Base-by-base conservation (phyloP, 2,888 invertebrate genomes). In the Chymomyza caudatula region DNA sequence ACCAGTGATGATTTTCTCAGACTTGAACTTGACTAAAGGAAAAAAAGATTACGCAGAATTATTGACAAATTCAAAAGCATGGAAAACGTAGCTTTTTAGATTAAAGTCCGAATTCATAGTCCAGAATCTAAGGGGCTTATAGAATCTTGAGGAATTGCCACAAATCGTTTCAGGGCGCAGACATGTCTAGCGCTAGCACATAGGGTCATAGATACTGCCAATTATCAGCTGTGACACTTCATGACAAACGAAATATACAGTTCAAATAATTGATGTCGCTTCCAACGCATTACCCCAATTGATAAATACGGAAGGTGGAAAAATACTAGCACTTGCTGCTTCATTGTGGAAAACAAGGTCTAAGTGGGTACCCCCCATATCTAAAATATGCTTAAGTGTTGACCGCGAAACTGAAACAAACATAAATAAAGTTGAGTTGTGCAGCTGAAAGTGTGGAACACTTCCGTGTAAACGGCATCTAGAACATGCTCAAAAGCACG, bases 301-400 rank as follows among this genome's bases (percentile, higher is more conserved):
- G 29, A 37, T 37, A 37, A 11, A 37, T 37, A 37, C 29, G 29
- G 29, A 37, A 37, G 29, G 29, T 37, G 11, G 11, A 37, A 29
- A 29, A 29, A 6, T 8, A 29, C n/a, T 29, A 29, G 29, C 29
- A 29, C 29, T 3, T 8, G 29, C 29, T 29, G 1, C 29, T 2
- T 3, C 1, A n/a, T n/a, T n/a, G n/a, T 29, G 6, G 29, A 29
- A 29, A 37, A 11, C 29, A 37, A 37, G 11, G 29, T 37, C 29
- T 11, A 37, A 11, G 11, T 37, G 1, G 5, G 11, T 37, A 15
- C 4, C 42, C 15, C 43, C 20, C 17, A 22, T 58, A 64, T 54
- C 25, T 53, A 19, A 56, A 62, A 68, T 60, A 56, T 64, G 72
- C 55, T 17, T 63, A 64, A 69, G 69, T 71, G 78, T 76, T 74